Percentiles rank a stretch among this genome's conserved stretches.
Evolutionary conservation across 2,797 vertebrate species (phyloP).

Genomic region (Borostomias antarcticus): DNA sequence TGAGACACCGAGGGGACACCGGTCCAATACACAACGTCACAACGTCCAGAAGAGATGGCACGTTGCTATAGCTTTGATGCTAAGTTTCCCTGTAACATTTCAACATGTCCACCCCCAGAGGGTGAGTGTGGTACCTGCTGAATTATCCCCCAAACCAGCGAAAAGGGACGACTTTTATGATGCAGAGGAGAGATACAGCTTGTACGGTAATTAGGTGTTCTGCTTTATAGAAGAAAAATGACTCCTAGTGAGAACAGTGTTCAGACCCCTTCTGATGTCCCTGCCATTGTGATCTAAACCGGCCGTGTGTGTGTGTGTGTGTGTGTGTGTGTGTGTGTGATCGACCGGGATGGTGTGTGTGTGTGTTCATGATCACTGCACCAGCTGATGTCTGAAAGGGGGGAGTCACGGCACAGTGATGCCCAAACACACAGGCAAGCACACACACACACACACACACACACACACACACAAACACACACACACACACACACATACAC

Average conservation of each 20-base stretch:
- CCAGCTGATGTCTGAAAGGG: constrained; percentile 59
- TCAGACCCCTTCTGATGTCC: constrained; percentile 32
- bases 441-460: constrained; percentile 20
- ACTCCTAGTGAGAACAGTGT: no score
- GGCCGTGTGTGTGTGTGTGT: constrained; percentile 9
- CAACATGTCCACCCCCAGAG: no score
- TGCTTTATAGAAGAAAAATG: no score
- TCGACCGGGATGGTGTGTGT: constrained; percentile 62
- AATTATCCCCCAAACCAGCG: no score
- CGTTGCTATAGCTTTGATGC: no score
- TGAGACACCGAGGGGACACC: background rate
- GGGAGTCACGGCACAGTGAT: constrained; percentile 24
- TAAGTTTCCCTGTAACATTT: background rate
- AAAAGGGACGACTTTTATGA: no score
- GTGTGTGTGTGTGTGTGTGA: background rate
- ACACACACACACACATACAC: constrained; percentile 20
- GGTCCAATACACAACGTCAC: background rate
- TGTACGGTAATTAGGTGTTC: no score
- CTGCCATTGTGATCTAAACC: constrained; percentile 27
- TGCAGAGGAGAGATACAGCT: no score
- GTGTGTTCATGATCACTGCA: constrained; percentile 58
- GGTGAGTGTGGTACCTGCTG: no score
- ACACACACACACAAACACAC: constrained; percentile 23
- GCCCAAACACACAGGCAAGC: constrained; percentile 24
- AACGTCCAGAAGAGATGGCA: background rate